Conservation (phyloP, 2,113 vertebrate species). For the Esox niger region DNA sequence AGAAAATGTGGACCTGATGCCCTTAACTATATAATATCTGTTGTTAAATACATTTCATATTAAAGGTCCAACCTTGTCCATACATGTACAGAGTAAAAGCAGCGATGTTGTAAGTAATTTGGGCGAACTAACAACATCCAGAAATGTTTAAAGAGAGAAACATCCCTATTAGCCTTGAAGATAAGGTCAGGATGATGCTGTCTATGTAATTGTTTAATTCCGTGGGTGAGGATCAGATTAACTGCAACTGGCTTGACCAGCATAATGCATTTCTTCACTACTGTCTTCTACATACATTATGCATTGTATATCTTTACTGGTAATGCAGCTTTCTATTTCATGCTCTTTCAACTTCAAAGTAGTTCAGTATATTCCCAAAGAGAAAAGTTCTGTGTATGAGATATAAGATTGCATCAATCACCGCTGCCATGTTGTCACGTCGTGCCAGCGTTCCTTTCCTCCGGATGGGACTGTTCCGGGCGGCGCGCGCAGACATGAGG, state of each 20-base stretch:
- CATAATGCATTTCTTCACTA: not conserved
- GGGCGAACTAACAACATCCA: no score
- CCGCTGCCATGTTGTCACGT: not conserved
- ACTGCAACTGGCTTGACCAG: not conserved
- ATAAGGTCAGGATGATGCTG: not conserved
- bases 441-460: not conserved
- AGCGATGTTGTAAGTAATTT: no score
- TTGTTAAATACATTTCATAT: no score
- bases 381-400: not conserved
- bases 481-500: slow-evolving; percentile 7
- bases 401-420: not conserved
- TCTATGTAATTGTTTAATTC: not conserved
- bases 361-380: not conserved
- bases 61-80: no score
- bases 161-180: not conserved
- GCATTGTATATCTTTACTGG: not conserved
- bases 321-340: not conserved
- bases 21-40: no score
- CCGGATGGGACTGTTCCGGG: not conserved
- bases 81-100: no score
- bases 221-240: not conserved
- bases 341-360: no score
- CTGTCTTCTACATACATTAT: not conserved
- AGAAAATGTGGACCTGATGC: no score
- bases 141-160: not conserved